Evolutionary conservation across 2,888 invertebrate genomes (phyloP), one percentile per base, ranked within the genome.

Genomic region (Callyntrura guangdongensis): DNA sequence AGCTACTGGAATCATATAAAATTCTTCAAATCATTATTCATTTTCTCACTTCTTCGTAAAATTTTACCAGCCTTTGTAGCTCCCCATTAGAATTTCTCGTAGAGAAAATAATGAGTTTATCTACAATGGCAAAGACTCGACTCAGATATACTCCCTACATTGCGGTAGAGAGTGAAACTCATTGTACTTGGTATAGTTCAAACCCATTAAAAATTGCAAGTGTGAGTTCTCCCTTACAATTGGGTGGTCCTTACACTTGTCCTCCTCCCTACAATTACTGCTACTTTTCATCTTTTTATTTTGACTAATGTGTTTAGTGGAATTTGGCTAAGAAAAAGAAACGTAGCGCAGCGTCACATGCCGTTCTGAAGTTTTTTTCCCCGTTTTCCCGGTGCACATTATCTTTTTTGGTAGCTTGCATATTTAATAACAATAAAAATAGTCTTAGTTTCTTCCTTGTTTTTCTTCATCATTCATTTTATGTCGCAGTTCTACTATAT

Each of bases 181-280:
- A n/a, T n/a, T n/a, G n/a, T n/a, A n/a, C n/a, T n/a, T n/a, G n/a
- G n/a, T n/a, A n/a, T n/a, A n/a, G n/a, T 36, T 36, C 2, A 36
- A 36, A 36, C 6, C 36, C 36, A 36, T 36, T 36, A 36, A 69
- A 84, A 84, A 72, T 36, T 84, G 84, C 84, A 84, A 84, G 69
- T 84, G 45, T 47, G 69, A 69, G 72, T 45, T 72, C 36, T 27
- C 36, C 45, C 6, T 6, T 36, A 36, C 36, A 36, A 36, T 2
- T 36, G 36, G 36, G 36, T 4, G 36, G 36, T 47, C 17, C n/a
- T n/a, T n/a, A 17, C 72, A 6, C 2, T 47, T 20, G 36, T 27
- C 14, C 12, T 47, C 5, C n/a, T 69, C 27, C 45, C 11, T 27
- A 45, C 27, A n/a, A 72, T 72, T 47, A 72, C 47, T n/a, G 45